Evolutionary conservation across 2,888 invertebrate species (phyloP).

Genomic region (Pandemis corylana): DNA sequence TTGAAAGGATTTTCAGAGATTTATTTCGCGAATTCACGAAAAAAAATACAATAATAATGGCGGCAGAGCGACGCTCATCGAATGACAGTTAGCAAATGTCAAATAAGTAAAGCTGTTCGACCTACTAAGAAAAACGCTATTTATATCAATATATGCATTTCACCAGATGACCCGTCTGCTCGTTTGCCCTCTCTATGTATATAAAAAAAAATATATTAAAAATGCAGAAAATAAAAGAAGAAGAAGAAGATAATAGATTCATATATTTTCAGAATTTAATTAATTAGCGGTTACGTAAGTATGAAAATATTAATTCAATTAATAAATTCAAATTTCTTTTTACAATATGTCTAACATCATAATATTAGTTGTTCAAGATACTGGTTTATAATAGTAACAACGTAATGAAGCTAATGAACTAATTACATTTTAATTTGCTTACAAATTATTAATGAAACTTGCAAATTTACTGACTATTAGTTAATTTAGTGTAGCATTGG

Average conservation of each 20-base stretch:
- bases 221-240: not conserved
- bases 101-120: slow-evolving; percentile 1
- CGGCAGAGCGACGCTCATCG: slow-evolving; percentile 39
- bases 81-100: slow-evolving; percentile 23
- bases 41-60: slow-evolving; percentile 50
- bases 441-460: too few species aligned
- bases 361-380: not conserved
- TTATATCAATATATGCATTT: not conserved
- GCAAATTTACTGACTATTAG: too few species aligned
- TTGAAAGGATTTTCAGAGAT: slow-evolving; percentile 61
- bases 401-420: too few species aligned
- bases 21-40: slow-evolving; percentile 37
- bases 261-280: not conserved
- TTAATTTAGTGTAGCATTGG: not conserved
- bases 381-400: not conserved
- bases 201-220: too few species aligned
- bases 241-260: not conserved
- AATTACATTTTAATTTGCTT: too few species aligned
- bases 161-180: too few species aligned
- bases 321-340: not conserved
- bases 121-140: not conserved
- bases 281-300: too few species aligned
- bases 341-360: not conserved
- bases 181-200: too few species aligned
- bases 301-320: not conserved